Percentiles rank a stretch among this genome's conserved stretches.
Evolutionary conservation across 2,888 invertebrate genomes (phyloP).

Genomic region (Nephrotoma guestfalica): DNA sequence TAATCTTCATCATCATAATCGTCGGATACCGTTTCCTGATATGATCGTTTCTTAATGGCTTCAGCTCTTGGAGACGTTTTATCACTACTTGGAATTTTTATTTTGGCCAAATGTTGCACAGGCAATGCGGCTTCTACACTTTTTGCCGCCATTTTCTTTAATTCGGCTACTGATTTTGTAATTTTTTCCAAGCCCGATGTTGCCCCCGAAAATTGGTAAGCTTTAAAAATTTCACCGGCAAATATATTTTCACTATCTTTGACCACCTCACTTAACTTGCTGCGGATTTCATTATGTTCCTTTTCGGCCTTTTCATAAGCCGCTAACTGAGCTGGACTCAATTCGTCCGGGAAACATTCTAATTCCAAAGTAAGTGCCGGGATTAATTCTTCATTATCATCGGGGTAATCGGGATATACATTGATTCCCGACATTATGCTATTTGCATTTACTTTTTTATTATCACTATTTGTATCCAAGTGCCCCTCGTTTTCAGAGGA

Average conservation of each 20-base stretch:
- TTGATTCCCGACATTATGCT: background rate
- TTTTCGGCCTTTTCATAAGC: conserved; percentile 46
- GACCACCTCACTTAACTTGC: conserved; percentile 42
- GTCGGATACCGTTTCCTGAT: conserved; percentile 23
- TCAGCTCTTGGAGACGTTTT: conserved; percentile 16
- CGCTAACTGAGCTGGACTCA: conserved; percentile 48
- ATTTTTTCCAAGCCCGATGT: conserved; percentile 16
- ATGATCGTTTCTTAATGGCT: conserved; percentile 29
- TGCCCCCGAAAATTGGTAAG: conserved; percentile 43
- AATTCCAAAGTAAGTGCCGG: conserved; percentile 38
- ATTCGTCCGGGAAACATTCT: conserved; percentile 57
- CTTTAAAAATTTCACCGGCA: conserved; percentile 49
- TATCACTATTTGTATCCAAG: background rate
- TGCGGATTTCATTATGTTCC: conserved; percentile 50
- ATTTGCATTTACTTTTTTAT: background rate
- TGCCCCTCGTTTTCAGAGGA: background rate
- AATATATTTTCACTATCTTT: conserved; percentile 45
- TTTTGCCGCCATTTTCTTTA: conserved; percentile 13
- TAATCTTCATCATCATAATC: conserved; percentile 32
- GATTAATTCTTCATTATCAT: background rate
- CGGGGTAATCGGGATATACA: background rate
- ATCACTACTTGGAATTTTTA: background rate
- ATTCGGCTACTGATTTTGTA: conserved; percentile 16
- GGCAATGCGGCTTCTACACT: background rate
- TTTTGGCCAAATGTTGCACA: background rate